Conservation (phyloP, 2,888 invertebrate species). For the Pterostichus madidus region DNA sequence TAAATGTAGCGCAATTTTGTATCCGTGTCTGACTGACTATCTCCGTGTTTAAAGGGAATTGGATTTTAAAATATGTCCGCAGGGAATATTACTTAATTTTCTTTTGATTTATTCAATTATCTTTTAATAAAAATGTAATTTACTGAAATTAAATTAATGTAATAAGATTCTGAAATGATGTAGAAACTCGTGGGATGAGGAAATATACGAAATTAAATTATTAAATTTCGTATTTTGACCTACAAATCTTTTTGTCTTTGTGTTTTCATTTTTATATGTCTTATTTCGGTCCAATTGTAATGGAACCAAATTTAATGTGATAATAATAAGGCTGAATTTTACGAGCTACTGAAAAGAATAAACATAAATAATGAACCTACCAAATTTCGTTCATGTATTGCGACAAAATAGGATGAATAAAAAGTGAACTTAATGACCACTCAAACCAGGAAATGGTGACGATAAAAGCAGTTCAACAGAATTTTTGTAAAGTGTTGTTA, state of each 20-base stretch:
- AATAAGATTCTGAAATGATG: background rate
- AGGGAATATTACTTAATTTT: background rate
- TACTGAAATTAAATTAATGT: background rate
- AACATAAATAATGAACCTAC: conserved; percentile 8
- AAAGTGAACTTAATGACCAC: no score
- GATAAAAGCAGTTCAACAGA: no score
- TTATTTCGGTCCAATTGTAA: conserved; percentile 8
- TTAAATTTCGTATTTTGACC: conserved; percentile 30
- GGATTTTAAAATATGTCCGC: conserved; percentile 1
- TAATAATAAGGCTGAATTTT: conserved; percentile 27
- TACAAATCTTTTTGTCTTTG: conserved; percentile 18
- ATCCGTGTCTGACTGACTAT: background rate
- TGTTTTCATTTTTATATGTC: background rate
- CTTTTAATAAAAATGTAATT: conserved; percentile 7
- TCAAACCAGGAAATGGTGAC: no score
- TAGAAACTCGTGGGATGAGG: background rate
- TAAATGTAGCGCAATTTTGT: conserved; percentile 23
- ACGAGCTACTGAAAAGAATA: conserved; percentile 18
- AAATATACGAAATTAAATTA: conserved; percentile 7
- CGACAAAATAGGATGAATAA: no score
- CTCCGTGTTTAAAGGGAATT: background rate
- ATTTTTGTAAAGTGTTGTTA: no score
- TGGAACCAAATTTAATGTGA: conserved; percentile 26
- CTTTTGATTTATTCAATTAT: conserved; percentile 3
- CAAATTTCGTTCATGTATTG: no score